Base-by-base conservation (phyloP, 2,113 vertebrate species). In the Chroicocephalus ridibundus region DNA sequence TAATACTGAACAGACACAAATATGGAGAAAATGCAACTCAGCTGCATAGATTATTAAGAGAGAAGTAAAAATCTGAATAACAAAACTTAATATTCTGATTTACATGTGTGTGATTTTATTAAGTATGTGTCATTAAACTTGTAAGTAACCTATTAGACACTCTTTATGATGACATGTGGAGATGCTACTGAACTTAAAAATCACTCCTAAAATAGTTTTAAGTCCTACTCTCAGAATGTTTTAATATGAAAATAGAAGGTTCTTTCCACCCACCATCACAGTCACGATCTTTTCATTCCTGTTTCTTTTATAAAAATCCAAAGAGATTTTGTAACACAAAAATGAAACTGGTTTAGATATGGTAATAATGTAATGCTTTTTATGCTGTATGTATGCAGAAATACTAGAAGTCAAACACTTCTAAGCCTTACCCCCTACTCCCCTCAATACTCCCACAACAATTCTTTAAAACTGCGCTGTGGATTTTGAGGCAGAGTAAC, bases 281-380 rank as follows among this genome's bases (percentile, higher is more conserved):
- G 82, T 66, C 93, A 79, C 64, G 3, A 74, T 96, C 74, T 86
- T 96, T 86, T 94, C 52, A 79, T 91, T 58, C 69, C 38, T 65
- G 25, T 91, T 93, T 86, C 80, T 88, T 86, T 94, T 95, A 85
- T 70, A 87, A 95, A 97, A 97, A 89, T 71, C 61, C 74, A 89
- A 95, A 93, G 93, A 96, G 74, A 89, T 93, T 98, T 95, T 96
- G 64, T 94, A 96, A 88, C 70, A 93, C 40, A 93, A 92, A 98
- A 83, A 93, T 38, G 79, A 91, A 96, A 93, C 88, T 17, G 52
- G 86, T 96, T 97, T 94, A 97, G 97, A 98, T 98, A 97, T 98
- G 96, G 72, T 97, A 98, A 98, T 98, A 62, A 44, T 82, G 15
- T 26, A 96, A 94, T 82, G 85, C 51, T 86, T 98, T 97, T 97